These are phyloP conservation scores for Scyliorhinus canicula DNA, from an alignment of 2,797 vertebrate genomes.

Conservation along the genomic window DNA sequence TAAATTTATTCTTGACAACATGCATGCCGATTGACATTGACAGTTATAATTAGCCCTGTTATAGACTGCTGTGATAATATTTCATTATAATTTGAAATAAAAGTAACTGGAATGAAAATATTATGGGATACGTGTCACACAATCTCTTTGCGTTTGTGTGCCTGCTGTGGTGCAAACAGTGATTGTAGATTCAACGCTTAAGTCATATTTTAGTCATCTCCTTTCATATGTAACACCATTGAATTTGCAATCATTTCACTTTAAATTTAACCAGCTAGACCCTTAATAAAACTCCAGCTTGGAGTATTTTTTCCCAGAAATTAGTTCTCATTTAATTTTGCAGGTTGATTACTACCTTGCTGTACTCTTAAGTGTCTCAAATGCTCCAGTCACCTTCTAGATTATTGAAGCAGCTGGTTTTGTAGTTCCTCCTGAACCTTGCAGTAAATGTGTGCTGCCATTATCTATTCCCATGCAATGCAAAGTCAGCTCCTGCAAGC, in stretches of 20 bases:
- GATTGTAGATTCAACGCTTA: not conserved
- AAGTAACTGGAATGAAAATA: slow-evolving; percentile 28
- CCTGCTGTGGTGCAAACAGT: not conserved
- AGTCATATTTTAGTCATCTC: not conserved
- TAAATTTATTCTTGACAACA: not conserved
- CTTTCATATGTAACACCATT: not conserved
- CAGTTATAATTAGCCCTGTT: slow-evolving; percentile 10
- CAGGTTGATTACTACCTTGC: not conserved
- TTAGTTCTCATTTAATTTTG: not conserved
- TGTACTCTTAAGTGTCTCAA: not conserved
- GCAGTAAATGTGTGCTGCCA: no score
- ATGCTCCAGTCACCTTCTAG: not conserved
- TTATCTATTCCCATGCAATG: not conserved
- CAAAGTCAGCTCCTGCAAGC: not conserved
- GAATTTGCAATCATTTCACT: not conserved
- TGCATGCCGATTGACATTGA: not conserved
- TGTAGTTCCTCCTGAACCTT: not conserved
- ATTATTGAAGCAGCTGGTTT: not conserved
- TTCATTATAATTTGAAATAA: slow-evolving; percentile 25
- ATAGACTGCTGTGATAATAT: not conserved
- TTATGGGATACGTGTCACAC: not conserved
- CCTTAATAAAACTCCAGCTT: not conserved
- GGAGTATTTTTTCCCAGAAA: not conserved
- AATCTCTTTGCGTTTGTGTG: not conserved
- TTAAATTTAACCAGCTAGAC: not conserved